phyloP scores from a whole-genome alignment of 2,888 invertebrate species.

The Clostera curtula region DNA sequence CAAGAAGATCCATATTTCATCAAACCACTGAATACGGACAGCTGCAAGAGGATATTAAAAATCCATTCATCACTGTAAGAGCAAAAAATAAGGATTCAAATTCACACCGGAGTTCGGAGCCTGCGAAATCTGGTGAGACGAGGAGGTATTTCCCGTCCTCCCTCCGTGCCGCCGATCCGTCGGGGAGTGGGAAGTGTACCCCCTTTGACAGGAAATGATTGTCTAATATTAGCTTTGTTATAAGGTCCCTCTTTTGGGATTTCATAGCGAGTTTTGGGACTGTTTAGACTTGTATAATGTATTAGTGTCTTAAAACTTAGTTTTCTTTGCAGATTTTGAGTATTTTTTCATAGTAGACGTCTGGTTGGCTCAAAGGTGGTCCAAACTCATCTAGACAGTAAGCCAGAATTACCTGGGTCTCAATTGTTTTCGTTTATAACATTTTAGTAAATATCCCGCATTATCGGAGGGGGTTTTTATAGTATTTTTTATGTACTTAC shows the following conservation, averaged over 20 bases:
- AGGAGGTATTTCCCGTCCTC: slow-evolving; percentile 54
- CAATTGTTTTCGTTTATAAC: too few species aligned
- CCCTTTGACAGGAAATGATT: slow-evolving; percentile 74
- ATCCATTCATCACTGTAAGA: slow-evolving; percentile 61
- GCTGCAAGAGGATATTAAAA: slow-evolving; percentile 67
- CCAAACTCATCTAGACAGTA: too few species aligned
- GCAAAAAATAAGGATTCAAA: slow-evolving; percentile 67
- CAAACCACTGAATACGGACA: slow-evolving; percentile 39
- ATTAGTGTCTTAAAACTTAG: slow-evolving; percentile 24
- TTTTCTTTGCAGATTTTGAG: slow-evolving; percentile 15
- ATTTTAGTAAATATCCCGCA: too few species aligned
- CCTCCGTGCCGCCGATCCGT: slow-evolving; percentile 33
- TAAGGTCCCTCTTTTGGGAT: slow-evolving; percentile 68
- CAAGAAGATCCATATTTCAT: slow-evolving; percentile 38
- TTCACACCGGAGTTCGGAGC: slow-evolving; percentile 63
- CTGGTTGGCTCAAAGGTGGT: too few species aligned
- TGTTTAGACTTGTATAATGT: slow-evolving; percentile 26
- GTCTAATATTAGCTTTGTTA: slow-evolving; percentile 74
- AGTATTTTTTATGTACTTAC: too few species aligned
- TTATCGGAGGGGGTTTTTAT: too few species aligned
- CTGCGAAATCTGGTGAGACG: slow-evolving; percentile 66
- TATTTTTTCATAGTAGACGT: too few species aligned
- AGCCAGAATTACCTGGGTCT: too few species aligned
- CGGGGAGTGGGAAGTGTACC: slow-evolving; percentile 39
- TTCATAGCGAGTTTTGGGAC: slow-evolving; percentile 39